Conservation (phyloP, 2,113 vertebrate genomes). For the Dicerorhinus sumatrensis region DNA sequence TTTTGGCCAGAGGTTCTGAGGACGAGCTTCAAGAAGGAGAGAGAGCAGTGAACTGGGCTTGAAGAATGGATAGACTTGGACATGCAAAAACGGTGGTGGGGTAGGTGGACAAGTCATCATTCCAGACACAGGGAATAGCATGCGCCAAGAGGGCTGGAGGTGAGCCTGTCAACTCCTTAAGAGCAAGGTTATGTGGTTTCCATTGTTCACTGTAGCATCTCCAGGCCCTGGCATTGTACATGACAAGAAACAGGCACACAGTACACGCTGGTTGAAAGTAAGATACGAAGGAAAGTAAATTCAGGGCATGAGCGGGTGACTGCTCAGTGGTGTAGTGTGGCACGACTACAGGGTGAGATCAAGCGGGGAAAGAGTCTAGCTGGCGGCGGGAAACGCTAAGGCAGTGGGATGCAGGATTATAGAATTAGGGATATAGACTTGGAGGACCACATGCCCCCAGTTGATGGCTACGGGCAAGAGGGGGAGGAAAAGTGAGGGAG, state of each 20-base stretch:
- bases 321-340: accelerated
- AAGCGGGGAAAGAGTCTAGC: accelerated
- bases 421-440: neutral
- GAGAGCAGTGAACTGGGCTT: neutral
- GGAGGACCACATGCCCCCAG: neutral
- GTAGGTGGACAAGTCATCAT: too few relatives aligned
- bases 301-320: neutral
- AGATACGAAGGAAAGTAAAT: neutral
- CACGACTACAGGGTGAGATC: neutral
- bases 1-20: neutral
- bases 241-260: neutral
- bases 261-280: neutral
- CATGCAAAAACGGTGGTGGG: accelerated
- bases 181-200: neutral
- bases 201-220: neutral
- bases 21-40: neutral
- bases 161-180: neutral
- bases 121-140: neutral
- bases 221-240: neutral
- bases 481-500: neutral
- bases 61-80: neutral
- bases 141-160: neutral
- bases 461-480: accelerated
- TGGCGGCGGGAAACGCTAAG: too few relatives aligned
- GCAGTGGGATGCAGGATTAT: accelerated